These are phyloP conservation scores for Verasper variegatus DNA, from an alignment of 2,113 vertebrate genomes.

Conservation along the genomic window DNA sequence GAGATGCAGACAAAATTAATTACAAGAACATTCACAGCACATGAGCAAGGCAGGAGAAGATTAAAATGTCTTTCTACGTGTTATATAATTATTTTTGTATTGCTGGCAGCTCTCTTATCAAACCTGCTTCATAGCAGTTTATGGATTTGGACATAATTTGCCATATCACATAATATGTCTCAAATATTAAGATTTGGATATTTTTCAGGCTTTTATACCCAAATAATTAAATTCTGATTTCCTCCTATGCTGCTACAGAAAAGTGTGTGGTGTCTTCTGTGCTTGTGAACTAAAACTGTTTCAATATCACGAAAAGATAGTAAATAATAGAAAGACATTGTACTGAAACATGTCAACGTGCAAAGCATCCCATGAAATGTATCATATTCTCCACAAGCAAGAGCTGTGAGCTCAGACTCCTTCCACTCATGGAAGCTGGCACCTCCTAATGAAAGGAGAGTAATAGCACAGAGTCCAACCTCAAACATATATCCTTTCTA, in stretches of 20 bases:
- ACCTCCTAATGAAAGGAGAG: neutral
- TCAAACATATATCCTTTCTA: neutral
- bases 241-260: neutral
- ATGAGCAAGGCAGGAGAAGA: neutral
- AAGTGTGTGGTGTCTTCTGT: no score
- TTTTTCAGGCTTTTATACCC: neutral
- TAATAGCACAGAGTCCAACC: neutral
- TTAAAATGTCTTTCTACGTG: neutral
- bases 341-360: no score
- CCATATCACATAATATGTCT: neutral
- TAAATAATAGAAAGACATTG: no score
- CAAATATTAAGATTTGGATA: neutral
- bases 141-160: neutral
- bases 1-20: constrained; percentile 4
- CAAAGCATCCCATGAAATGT: no score
- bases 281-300: no score
- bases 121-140: neutral
- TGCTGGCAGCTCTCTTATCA: neutral
- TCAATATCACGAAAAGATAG: no score
- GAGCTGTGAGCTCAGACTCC: no score
- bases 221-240: neutral
- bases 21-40: neutral
- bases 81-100: neutral
- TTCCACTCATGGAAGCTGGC: neutral
- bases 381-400: no score